Evolutionary conservation across 2,888 invertebrate genomes (phyloP).

Genomic region (Maniola hyperantus): DNA sequence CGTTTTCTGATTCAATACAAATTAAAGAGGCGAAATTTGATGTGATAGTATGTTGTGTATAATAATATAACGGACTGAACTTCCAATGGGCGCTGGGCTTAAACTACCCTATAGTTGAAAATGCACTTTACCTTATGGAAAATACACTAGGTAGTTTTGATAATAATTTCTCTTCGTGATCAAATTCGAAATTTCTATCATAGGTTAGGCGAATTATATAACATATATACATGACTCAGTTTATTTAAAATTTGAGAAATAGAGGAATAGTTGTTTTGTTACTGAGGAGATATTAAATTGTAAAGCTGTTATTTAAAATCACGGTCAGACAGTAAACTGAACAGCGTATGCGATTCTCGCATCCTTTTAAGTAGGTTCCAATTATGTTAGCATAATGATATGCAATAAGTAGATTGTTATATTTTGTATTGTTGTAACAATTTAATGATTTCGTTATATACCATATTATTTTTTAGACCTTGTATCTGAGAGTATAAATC

Average conservation of each 20-base stretch:
- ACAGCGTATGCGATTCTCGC: conserved; percentile 12
- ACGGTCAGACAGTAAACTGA: conserved; percentile 41
- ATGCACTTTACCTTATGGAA: conserved; percentile 73
- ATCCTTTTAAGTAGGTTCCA: not conserved
- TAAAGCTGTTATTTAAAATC: conserved; percentile 48
- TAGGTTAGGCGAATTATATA: conserved; percentile 80
- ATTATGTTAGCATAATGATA: not conserved
- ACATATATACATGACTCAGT: conserved; percentile 66
- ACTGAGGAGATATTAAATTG: conserved; percentile 53
- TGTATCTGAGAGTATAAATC: not conserved
- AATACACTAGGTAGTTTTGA: conserved; percentile 79
- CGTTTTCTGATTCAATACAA: not conserved
- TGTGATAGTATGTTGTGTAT: not conserved
- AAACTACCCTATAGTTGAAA: conserved; percentile 72
- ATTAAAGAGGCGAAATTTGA: not conserved
- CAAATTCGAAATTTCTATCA: conserved; percentile 81
- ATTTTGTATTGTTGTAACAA: not conserved
- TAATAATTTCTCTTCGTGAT: conserved; percentile 82
- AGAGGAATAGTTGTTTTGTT: conserved; percentile 50
- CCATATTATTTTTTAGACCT: not conserved
- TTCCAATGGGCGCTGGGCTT: conserved; percentile 7
- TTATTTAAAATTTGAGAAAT: conserved; percentile 56
- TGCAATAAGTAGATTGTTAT: conserved; percentile 1
- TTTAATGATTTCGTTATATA: not conserved
- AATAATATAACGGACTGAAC: not conserved